Base-by-base conservation (phyloP, 1,140 invertebrate species). In the Drosophila obscura region DNA sequence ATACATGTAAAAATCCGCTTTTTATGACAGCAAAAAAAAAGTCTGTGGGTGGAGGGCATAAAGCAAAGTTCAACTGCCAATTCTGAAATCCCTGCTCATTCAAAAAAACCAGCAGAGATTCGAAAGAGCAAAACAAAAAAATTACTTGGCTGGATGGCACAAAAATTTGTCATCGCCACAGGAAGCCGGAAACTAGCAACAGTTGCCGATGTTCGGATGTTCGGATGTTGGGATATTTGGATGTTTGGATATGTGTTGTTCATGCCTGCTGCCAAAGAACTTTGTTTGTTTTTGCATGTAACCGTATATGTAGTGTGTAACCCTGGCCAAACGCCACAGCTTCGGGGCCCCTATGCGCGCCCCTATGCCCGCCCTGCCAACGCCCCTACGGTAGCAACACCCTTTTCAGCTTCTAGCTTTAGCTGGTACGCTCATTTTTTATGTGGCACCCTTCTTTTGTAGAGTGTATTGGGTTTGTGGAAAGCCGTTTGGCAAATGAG, bases 141-240 rank as follows among this genome's bases (percentile, higher is more conserved):
- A 51, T 67, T 67, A 74, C 60, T 78, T 65, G 78, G 13, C 52
- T 52, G 64, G 55, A 43, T 75, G 61, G 13, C 31, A 35, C 35
- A 71, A 53, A 82, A 87, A 87, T 87, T 87, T 87, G 82, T 87
- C 82, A 87, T 72, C 71, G 50, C 83, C 50, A 65, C 78, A 73
- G 82, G 83, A 88, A 87, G 66, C 71, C 82, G 82, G 83, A 87
- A 87, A 85, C 82, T 88, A 87, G 83, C 82, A 87, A 87, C 82
- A 87, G 83, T 87, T 87, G 83, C 52, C 35, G 35, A 39, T 73
- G 82, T 31, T 31, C 8, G 31, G 31, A 6, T 72, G 72, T 73
- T 61, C 58, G 41, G 41, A 69, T 66, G 51, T 48, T 75, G 26
- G 31, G 31, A 2, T 31, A 7, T 31, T 31, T 1, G 28, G 28